Conservation (phyloP, 2,113 vertebrate genomes). For the Noctilio leporinus region DNA sequence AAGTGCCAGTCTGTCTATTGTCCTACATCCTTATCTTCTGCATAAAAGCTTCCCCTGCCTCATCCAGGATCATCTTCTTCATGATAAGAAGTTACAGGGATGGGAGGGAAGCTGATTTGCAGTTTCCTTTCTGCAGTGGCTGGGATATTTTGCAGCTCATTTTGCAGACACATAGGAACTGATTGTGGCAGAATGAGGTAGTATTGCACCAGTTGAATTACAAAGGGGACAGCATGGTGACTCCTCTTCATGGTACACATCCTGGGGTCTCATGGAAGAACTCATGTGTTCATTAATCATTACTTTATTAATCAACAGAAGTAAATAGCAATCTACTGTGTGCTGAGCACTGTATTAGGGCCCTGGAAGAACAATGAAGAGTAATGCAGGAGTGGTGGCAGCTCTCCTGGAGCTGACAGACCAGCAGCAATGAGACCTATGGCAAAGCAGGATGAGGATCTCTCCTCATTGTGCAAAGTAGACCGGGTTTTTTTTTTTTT, state of each 20-base stretch:
- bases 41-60: neutral
- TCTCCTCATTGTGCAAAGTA: neutral
- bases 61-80: neutral
- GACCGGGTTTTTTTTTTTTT: neutral
- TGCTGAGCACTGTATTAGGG: neutral
- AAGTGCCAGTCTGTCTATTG: neutral
- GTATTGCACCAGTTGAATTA: neutral
- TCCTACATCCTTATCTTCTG: neutral
- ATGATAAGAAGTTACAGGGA: neutral
- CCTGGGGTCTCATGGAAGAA: neutral
- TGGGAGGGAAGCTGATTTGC: neutral
- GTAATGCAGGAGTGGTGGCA: fast-evolving
- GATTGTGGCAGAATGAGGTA: fast-evolving
- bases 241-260: neutral
- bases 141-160: neutral
- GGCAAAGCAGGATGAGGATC: neutral
- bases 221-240: neutral
- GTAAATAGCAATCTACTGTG: neutral
- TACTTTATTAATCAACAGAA: neutral
- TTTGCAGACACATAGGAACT: neutral
- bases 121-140: neutral
- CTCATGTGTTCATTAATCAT: neutral
- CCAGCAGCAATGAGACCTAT: neutral
- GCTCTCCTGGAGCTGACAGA: neutral
- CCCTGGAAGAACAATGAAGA: neutral